Base-by-base conservation (phyloP, 2,113 vertebrate genomes). In the Phalacrocorax pelagicus region DNA sequence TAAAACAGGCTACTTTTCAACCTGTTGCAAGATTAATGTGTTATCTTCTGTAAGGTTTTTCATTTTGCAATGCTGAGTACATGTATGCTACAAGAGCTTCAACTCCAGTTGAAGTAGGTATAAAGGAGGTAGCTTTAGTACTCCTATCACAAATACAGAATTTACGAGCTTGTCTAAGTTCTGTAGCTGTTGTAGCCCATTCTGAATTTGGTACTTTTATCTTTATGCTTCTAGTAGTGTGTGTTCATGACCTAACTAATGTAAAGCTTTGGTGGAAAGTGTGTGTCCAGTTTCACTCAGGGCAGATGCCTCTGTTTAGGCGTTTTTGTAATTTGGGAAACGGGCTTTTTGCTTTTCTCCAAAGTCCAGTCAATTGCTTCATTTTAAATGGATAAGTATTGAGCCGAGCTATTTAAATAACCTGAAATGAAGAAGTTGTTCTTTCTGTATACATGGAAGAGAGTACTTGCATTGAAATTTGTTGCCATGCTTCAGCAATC, bases 391-490 rank as follows among this genome's bases (percentile, higher is more conserved):
- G 59, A 10, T 52, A 72, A 94, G 26, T 77, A 65, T 82, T 79
- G 44, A 90, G 42, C 71, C 1, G 34, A 84, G 51, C 59, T 81
- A 10, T 62, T 94, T 58, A 78, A 86, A 86, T 86, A 92, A 66
- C 52, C 59, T 75, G 81, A 95, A 91, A 89, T 87, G 57, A 92
- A 95, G 94, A 92, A 93, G 51, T 58, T 80, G 21, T 78, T 91
- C 12, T 49, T 90, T 85, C 61, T 86, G 54, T 82, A 59, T 74
- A 36, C 6, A 13, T 92, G 84, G 73, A 91, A 79, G 89, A 89
- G 61, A 75, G 87, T 81, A 87, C 52, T 69, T 81, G 49, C 16
- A 36, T 15, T 81, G 82, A 75, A 81, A 82, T 91, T 87, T 85
- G 47, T 91, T 90, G 81, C 77, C 0, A 6, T 86, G 77, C 69